phyloP scores from a whole-genome alignment of 2,888 invertebrate genomes.

The Volucella bombylans region DNA sequence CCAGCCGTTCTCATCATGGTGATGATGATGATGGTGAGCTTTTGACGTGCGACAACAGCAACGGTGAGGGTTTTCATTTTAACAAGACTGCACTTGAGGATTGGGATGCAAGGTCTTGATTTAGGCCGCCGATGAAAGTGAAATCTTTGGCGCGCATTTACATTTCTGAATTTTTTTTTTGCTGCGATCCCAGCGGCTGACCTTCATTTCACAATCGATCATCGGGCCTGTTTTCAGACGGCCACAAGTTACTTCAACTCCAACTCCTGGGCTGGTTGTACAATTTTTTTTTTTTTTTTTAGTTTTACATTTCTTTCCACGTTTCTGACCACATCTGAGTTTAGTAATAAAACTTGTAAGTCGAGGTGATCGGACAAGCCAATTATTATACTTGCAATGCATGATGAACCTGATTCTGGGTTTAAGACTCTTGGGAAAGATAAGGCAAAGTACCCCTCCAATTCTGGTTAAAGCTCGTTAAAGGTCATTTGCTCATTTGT shows the following conservation, averaged over 20 bases:
- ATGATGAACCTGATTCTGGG: slow-evolving; percentile 20
- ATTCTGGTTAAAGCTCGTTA: not conserved
- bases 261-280: not conserved
- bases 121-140: slow-evolving; percentile 55
- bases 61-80: not conserved
- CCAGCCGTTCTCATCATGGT: not conserved
- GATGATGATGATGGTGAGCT: not conserved
- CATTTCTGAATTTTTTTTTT: slow-evolving; percentile 42
- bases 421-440: not conserved
- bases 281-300: not conserved
- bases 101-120: slow-evolving; percentile 8
- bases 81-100: not conserved
- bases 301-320: too few species aligned
- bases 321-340: not conserved
- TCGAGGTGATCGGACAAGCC: slow-evolving; percentile 12
- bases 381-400: not conserved
- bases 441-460: not conserved
- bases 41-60: slow-evolving; percentile 3
- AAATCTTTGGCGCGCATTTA: slow-evolving; percentile 47
- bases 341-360: slow-evolving; percentile 44
- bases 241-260: not conserved
- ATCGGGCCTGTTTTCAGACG: slow-evolving; percentile 5
- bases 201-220: slow-evolving; percentile 63
- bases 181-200: slow-evolving; percentile 66
- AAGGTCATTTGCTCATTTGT: slow-evolving; percentile 24